These are phyloP conservation scores for Notechis scutatus DNA, from an alignment of 2,113 vertebrate species.

Conservation along the genomic window DNA sequence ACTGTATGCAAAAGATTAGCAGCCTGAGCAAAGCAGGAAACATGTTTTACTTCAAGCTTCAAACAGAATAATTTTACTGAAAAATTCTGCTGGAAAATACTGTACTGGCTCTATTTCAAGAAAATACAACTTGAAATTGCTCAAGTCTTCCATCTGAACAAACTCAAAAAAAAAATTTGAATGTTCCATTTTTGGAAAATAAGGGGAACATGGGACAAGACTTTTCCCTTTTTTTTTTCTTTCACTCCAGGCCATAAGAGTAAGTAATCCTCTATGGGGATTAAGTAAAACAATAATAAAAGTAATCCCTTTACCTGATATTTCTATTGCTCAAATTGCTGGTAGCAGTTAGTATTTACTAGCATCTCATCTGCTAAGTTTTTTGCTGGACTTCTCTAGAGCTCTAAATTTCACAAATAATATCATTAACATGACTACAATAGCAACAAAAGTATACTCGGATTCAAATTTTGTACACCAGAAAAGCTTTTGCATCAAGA, in stretches of 20 bases:
- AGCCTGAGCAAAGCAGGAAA: not conserved
- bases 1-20: not conserved
- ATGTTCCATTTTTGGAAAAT: not conserved
- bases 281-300: not conserved
- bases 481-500: not conserved
- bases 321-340: not conserved
- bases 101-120: not conserved
- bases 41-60: not conserved
- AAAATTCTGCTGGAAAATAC: not conserved
- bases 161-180: not conserved
- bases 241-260: not conserved
- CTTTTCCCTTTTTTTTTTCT: not conserved
- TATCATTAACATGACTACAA: not conserved
- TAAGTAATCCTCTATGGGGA: not conserved
- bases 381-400: not conserved
- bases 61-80: not conserved
- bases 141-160: not conserved
- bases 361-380: not conserved
- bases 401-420: not conserved
- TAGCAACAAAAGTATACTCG: not conserved
- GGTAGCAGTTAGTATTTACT: not conserved
- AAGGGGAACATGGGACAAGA: not conserved
- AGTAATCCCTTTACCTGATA: not conserved
- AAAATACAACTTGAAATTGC: not conserved
- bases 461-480: not conserved